Percentiles rank a stretch among this genome's conserved stretches.
Conservation (phyloP, 2,888 invertebrate genomes). For the Apodemia mormo region DNA sequence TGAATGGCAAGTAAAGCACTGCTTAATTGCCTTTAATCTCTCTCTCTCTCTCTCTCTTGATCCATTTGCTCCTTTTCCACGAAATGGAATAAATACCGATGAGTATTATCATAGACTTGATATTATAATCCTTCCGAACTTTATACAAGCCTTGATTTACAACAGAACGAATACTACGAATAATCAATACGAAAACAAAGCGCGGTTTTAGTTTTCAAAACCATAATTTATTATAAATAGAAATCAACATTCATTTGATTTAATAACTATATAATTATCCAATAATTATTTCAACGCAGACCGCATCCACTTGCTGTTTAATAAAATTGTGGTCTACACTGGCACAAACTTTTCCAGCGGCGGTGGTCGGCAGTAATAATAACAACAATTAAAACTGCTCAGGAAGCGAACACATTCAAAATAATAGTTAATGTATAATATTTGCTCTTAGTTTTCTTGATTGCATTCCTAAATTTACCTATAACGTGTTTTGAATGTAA, state of each 20-base stretch:
- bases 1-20: too few species aligned
- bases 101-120: too few species aligned
- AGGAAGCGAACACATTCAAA: slow-evolving; percentile 38
- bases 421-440: slow-evolving; percentile 19
- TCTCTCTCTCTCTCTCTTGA: too few species aligned
- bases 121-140: too few species aligned
- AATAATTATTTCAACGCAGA: not conserved
- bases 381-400: slow-evolving; percentile 11
- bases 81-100: too few species aligned
- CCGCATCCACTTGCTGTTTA: not conserved
- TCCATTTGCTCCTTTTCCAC: too few species aligned
- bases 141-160: too few species aligned
- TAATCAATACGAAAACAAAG: too few species aligned
- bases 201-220: not conserved
- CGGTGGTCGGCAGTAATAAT: slow-evolving; percentile 3
- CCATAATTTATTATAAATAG: not conserved
- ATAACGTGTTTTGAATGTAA: not conserved
- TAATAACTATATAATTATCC: not conserved
- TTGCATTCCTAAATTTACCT: not conserved
- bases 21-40: too few species aligned
- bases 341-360: slow-evolving; percentile 18
- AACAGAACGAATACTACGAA: too few species aligned
- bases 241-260: slow-evolving; percentile 5
- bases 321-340: slow-evolving; percentile 16
- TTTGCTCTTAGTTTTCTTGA: not conserved